Evolutionary conservation across 2,888 invertebrate genomes (phyloP).

Genomic region (Malthinus flaveolus): DNA sequence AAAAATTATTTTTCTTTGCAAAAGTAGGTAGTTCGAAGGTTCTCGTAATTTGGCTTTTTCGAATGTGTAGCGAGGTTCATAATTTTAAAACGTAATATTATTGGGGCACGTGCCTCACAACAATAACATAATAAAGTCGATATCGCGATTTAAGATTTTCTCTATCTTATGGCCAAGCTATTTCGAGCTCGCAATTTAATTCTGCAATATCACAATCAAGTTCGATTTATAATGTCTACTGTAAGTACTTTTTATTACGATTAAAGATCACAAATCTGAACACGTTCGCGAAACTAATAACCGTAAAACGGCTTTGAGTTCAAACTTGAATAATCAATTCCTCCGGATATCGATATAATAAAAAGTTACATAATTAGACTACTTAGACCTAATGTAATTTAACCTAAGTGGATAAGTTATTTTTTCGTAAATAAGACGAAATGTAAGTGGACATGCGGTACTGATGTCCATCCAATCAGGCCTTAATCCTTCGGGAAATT

Average conservation of each 20-base stretch:
- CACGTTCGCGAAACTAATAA: constrained; percentile 7
- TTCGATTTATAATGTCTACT: not conserved
- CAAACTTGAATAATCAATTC: constrained; percentile 11
- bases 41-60: too few relatives aligned
- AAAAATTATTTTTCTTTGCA: too few relatives aligned
- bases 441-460: constrained; percentile 31
- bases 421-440: constrained; percentile 23
- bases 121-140: too few relatives aligned
- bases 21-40: too few relatives aligned
- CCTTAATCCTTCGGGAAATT: constrained; percentile 32
- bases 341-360: constrained; percentile 6
- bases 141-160: too few relatives aligned
- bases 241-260: not conserved
- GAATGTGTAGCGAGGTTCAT: too few relatives aligned
- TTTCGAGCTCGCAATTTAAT: too few relatives aligned
- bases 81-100: too few relatives aligned
- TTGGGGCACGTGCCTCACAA: too few relatives aligned
- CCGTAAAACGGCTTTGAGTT: constrained; percentile 10
- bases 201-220: not conserved
- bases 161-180: too few relatives aligned
- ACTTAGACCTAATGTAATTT: constrained; percentile 24
- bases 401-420: constrained; percentile 29
- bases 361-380: constrained; percentile 27
- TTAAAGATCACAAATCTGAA: constrained; percentile 5
- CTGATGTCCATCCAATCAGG: constrained; percentile 33